phyloP scores from a whole-genome alignment of 64 coral and sea anemone genomes.

The Hydrozoanthus tunicans region DNA sequence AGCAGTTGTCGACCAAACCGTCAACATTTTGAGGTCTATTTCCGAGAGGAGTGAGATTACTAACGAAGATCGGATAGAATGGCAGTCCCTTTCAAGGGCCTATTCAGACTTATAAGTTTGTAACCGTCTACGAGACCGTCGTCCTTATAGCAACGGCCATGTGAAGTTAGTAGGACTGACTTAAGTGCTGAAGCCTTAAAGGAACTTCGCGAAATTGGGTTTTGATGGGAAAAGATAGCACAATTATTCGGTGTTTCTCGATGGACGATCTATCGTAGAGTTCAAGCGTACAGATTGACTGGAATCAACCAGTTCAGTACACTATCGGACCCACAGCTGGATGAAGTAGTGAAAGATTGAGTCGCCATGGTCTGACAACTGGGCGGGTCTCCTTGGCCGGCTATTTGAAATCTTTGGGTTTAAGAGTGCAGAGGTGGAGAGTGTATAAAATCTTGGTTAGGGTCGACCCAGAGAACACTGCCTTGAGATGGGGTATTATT shows the following conservation, averaged over 20 bases:
- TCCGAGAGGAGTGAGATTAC: neutral
- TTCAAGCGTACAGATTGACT: neutral
- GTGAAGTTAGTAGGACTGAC: conserved; percentile 5
- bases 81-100: neutral
- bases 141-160: neutral
- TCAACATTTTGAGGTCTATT: neutral
- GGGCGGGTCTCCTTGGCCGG: neutral
- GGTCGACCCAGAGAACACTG: conserved; percentile 7
- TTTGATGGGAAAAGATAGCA: conserved; percentile 13
- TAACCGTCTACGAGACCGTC: neutral
- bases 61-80: neutral
- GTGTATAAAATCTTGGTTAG: neutral
- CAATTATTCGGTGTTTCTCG: conserved; percentile 17
- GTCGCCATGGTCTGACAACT: conserved; percentile 10
- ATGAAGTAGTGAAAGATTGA: conserved; percentile 21
- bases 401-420: conserved; percentile 13
- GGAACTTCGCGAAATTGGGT: conserved; percentile 5
- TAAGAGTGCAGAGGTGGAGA: conserved; percentile 23
- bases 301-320: neutral
- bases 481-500: conserved; percentile 20
- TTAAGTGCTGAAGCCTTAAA: neutral
- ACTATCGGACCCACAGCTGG: neutral
- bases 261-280: conserved; percentile 19
- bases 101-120: neutral
- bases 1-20: neutral